Evolutionary conservation across 2,888 invertebrate species (phyloP).

Genomic region (Hesperia comma): DNA sequence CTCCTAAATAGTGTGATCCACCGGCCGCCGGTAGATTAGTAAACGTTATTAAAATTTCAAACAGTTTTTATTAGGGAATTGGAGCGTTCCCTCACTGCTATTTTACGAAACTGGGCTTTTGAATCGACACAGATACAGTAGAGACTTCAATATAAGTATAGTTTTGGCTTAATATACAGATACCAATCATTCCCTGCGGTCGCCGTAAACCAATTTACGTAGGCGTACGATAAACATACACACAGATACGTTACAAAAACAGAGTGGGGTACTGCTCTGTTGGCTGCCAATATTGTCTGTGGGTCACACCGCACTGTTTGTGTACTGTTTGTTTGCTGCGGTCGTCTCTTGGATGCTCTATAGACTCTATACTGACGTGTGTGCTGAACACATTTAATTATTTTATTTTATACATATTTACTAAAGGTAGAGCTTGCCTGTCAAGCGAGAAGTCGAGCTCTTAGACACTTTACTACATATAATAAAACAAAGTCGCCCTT

Average conservation of each 20-base stretch:
- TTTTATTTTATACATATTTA: too few species aligned
- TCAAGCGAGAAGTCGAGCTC: too few species aligned
- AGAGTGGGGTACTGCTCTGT: not conserved
- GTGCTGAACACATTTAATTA: too few species aligned
- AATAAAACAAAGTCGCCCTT: too few species aligned
- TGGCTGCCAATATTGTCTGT: not conserved
- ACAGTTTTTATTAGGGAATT: slow-evolving; percentile 3
- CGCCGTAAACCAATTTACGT: slow-evolving; percentile 1
- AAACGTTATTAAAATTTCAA: slow-evolving; percentile 12
- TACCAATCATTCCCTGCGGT: not conserved
- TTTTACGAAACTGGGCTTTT: not conserved
- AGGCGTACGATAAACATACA: not conserved
- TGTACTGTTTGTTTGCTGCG: not conserved
- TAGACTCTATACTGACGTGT: too few species aligned
- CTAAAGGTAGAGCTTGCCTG: too few species aligned
- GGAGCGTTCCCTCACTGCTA: not conserved
- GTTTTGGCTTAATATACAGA: not conserved
- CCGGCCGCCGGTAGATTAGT: not conserved
- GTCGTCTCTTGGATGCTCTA: not conserved
- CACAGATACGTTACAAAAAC: not conserved
- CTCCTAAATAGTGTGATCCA: not conserved
- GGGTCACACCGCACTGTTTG: not conserved
- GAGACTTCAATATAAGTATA: too few species aligned
- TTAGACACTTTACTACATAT: too few species aligned
- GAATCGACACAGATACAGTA: not conserved